Base-by-base conservation (phyloP, 2,113 vertebrate genomes). In the Petrocephalus microphthalmus region DNA sequence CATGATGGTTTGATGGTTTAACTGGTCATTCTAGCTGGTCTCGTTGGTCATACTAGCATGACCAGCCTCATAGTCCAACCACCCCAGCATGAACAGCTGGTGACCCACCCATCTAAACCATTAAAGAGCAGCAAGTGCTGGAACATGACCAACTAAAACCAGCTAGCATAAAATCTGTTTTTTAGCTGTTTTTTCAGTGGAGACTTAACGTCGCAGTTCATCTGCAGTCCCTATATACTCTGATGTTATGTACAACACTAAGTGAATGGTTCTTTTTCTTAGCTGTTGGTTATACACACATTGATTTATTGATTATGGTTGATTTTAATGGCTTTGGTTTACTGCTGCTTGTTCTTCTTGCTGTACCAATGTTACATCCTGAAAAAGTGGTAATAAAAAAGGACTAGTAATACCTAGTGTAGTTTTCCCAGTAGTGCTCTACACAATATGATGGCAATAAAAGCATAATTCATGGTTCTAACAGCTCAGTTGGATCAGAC, bases 301-400 rank as follows among this genome's bases (percentile, higher is more conserved):
- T 42, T 42, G 71, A 78, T 78, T 78, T 78, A 78, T 78, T 17
- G 71, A 78, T 78, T 42, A 78, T 13, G 13, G 33, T 78, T 78
- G 71, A 78, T 78, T 78, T 78, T 78, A 19, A 78, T 42, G 71
- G 71, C 71, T 42, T 42, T 42, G 33, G 33, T 78, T 78, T 78
- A 78, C 33, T 78, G 71, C 71, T 6, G 71, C 33, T 78, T 78
- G 71, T 78, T 78, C 33, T 7, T 78, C 42, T 42, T 78, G 71
- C 33, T 42, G 71, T 42, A 7, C 33, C 71, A 37, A 42, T 42
- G 71, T 42, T 78, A 42, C 71, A 78, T 78, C 71, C 33, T 78
- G 71, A 78, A 78, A 78, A 78, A 78, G 29, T 42, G 71, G 71
- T 42, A 78, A 78, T 78, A 78, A 78, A 78, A 74, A 78, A 19